Evolutionary conservation across 2,113 vertebrate genomes (phyloP).

Genomic region (Scatophagus argus): DNA sequence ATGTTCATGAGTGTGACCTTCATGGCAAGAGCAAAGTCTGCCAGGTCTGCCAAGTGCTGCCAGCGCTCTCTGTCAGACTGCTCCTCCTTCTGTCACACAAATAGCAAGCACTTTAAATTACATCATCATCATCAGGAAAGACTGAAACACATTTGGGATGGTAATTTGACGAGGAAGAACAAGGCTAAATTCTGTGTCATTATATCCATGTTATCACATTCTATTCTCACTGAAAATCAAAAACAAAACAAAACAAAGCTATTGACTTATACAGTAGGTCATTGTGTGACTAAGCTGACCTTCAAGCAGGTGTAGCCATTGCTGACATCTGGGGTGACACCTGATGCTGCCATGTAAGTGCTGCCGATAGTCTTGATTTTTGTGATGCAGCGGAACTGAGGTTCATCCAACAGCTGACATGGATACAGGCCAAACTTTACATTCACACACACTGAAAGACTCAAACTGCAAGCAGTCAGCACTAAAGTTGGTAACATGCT

Average conservation of each 20-base stretch:
- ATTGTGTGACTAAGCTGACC: slow-evolving; percentile 75
- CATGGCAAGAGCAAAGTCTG: slow-evolving; percentile 96
- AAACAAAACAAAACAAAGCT: no score
- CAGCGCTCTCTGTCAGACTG: slow-evolving; percentile 92
- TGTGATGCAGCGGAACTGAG: slow-evolving; percentile 94
- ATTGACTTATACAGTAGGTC: no score
- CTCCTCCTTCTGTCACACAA: slow-evolving; percentile 84
- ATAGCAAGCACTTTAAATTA: neutral
- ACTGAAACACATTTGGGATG: no score
- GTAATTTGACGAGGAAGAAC: no score
- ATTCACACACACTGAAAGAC: neutral
- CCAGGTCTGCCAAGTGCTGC: slow-evolving; percentile 96
- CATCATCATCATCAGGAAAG: neutral
- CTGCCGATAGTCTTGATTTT: slow-evolving; percentile 99
- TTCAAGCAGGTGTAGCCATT: slow-evolving; percentile 89
- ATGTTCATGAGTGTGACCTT: slow-evolving; percentile 98
- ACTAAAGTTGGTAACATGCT: no score
- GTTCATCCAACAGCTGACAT: slow-evolving; percentile 91
- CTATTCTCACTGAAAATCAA: no score
- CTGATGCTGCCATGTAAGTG: slow-evolving; percentile 98
- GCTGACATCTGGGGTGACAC: slow-evolving; percentile 86
- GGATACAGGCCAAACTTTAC: neutral
- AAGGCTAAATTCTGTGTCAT: no score
- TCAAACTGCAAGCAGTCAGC: neutral
- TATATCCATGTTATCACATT: no score